Evolutionary conservation across 53 echinoderm and acorn worm genomes (phyloP).

Genomic region (Hippasteria phrygiana): DNA sequence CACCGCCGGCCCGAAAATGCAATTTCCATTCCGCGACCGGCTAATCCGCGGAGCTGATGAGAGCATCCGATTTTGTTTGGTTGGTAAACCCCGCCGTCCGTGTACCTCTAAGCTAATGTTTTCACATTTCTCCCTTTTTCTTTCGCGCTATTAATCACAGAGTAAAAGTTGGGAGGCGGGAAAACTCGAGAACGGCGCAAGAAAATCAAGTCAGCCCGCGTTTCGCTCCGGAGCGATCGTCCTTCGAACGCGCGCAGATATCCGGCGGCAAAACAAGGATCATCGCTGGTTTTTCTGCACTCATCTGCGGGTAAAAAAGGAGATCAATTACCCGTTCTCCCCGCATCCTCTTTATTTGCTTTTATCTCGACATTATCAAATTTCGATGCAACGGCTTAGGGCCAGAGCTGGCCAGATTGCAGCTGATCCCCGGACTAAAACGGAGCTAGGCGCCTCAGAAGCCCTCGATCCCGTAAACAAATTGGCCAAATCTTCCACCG

Average conservation of each 20-base stretch:
- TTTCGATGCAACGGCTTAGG: conserved; percentile 59
- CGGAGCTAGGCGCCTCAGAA: conserved; percentile 7
- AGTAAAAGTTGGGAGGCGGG: conserved; percentile 16
- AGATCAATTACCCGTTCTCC: conserved; percentile 20
- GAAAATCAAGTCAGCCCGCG: neutral
- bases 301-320: neutral
- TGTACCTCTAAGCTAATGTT: conserved; percentile 24
- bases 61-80: conserved; percentile 60
- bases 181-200: neutral
- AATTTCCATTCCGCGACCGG: conserved; percentile 24
- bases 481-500: conserved; percentile 48
- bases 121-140: neutral
- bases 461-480: conserved; percentile 52
- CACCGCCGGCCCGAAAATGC: conserved; percentile 35
- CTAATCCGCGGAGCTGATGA: conserved; percentile 41
- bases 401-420: conserved; percentile 19
- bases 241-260: neutral
- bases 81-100: conserved; percentile 43
- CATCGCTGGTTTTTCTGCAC: conserved; percentile 39
- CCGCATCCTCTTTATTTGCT: conserved; percentile 11
- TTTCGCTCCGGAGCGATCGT: conserved; percentile 1
- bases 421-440: neutral
- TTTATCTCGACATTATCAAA: conserved; percentile 59
- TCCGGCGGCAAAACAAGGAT: conserved; percentile 55
- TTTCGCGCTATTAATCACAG: conserved; percentile 3